These are phyloP conservation scores for Gambusia holbrooki DNA, from an alignment of 2,113 vertebrate species.

Conservation along the genomic window DNA sequence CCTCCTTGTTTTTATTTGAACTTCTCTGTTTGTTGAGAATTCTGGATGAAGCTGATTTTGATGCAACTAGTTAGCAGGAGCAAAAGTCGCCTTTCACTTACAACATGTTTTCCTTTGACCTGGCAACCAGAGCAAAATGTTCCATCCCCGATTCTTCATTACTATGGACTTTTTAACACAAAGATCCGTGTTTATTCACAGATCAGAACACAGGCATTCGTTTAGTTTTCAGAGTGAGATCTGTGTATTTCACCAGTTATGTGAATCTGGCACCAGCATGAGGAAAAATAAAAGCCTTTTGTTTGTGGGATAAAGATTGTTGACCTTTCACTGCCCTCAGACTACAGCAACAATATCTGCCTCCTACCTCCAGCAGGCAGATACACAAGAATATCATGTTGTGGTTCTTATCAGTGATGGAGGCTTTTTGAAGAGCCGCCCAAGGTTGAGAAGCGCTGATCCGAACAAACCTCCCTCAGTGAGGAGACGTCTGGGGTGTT, in stretches of 20 bases:
- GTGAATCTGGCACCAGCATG: neutral
- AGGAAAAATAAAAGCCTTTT: neutral
- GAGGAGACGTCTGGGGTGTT: neutral
- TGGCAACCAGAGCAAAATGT: no score
- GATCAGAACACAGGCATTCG: neutral
- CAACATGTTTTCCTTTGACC: no score
- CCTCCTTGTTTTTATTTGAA: no score
- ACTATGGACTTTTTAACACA: no score
- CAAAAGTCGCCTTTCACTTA: no score
- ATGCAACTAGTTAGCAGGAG: no score
- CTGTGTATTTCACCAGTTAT: no score
- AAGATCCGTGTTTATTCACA: neutral
- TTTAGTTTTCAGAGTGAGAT: neutral
- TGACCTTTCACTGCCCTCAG: neutral
- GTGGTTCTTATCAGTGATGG: neutral
- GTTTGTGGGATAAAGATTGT: neutral
- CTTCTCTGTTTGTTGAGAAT: no score
- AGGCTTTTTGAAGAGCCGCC: slow-evolving; percentile 22
- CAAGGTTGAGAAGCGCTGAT: slow-evolving; percentile 32
- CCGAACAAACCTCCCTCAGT: slow-evolving; percentile 1
- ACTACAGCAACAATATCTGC: neutral
- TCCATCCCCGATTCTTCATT: no score
- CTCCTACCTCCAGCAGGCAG: neutral
- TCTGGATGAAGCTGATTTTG: no score
- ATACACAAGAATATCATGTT: neutral